Evolutionary conservation across 2,797 vertebrate genomes (phyloP).

Genomic region (Heteromormyrus szaboi): DNA sequence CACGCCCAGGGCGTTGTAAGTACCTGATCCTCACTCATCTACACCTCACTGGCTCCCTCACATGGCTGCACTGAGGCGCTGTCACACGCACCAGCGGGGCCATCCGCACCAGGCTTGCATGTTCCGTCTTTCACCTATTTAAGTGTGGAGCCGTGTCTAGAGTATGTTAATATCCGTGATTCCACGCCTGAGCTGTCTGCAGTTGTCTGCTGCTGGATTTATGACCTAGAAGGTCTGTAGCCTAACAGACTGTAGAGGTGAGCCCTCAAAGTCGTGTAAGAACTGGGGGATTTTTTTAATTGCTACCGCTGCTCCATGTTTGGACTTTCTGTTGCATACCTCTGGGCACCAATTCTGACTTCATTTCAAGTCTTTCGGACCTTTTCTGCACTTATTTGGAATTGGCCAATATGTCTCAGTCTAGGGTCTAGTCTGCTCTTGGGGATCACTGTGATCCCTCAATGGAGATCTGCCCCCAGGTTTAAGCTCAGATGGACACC

Average conservation of each 20-base stretch:
- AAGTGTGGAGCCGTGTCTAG: neutral
- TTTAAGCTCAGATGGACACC: neutral
- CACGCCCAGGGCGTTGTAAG: slow-evolving; percentile 54
- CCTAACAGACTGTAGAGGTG: neutral
- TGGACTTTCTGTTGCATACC: neutral
- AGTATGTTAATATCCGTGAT: neutral
- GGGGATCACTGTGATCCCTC: neutral
- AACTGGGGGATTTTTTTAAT: neutral
- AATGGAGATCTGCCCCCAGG: neutral
- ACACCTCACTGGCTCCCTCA: neutral
- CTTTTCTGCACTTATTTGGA: neutral
- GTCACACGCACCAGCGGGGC: neutral
- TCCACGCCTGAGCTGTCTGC: neutral
- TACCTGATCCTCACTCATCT: slow-evolving; percentile 37
- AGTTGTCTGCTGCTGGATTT: neutral
- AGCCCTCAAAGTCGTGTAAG: neutral
- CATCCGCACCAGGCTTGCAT: neutral
- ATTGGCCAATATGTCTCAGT: neutral
- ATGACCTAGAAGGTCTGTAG: neutral
- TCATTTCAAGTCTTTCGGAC: neutral
- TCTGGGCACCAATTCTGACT: neutral
- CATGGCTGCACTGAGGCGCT: neutral
- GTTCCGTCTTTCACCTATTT: neutral
- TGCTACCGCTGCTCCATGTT: neutral
- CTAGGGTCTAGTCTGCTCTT: neutral